A percentile compares a stretch with the other conserved stretches of the same genome.
Conservation (phyloP, 1,140 invertebrate genomes). For the Eurosta solidaginis region DNA sequence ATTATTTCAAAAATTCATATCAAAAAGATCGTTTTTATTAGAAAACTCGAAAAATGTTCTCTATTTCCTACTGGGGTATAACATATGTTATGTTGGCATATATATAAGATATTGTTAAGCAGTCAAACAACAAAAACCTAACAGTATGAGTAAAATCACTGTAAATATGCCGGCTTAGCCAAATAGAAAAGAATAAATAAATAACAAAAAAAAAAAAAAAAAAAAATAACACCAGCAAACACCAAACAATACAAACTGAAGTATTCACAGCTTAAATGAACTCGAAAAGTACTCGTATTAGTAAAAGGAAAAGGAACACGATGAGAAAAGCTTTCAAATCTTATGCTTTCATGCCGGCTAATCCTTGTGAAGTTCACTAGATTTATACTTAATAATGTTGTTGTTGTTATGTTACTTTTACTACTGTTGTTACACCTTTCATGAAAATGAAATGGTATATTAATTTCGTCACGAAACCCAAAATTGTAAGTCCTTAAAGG, state of each 20-base stretch:
- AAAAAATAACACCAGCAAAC: constrained; percentile 34
- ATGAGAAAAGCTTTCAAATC: constrained; percentile 58
- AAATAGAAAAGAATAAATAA: no score
- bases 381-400: constrained; percentile 53
- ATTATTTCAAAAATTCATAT: no score
- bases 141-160: not conserved
- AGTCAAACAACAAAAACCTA: not conserved
- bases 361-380: constrained; percentile 60
- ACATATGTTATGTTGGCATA: no score
- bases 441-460: no score
- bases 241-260: constrained; percentile 13
- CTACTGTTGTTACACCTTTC: no score
- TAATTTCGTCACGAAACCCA: no score
- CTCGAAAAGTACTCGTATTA: constrained; percentile 42
- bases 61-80: no score
- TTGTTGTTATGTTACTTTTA: constrained; percentile 44
- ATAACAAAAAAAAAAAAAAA: not conserved
- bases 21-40: no score
- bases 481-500: no score
- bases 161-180: not conserved
- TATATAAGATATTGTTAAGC: no score
- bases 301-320: constrained; percentile 41
- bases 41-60: no score
- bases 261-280: constrained; percentile 48
- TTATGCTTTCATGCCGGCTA: constrained; percentile 60